Evolutionary conservation across 1,140 invertebrate genomes (phyloP).

Genomic region (Metopolophium dirhodum): DNA sequence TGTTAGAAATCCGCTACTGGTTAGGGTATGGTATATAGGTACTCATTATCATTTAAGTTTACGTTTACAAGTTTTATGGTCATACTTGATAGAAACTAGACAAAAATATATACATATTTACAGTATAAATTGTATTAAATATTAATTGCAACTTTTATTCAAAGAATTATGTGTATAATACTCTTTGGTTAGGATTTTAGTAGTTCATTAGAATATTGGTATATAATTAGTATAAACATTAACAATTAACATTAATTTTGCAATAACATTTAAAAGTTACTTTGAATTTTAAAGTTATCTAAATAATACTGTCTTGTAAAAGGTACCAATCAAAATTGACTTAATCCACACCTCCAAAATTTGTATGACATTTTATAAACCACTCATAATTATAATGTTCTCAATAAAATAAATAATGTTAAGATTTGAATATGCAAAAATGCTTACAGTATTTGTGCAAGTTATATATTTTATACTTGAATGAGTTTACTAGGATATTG

Average conservation of each 20-base stretch:
- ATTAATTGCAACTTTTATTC: too few species aligned
- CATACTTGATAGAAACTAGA: too few species aligned
- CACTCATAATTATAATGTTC: background rate
- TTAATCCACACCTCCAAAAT: background rate
- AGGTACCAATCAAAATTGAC: background rate
- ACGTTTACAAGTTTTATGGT: too few species aligned
- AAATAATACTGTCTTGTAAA: background rate
- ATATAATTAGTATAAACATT: background rate
- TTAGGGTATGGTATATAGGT: too few species aligned
- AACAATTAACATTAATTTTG: too few species aligned
- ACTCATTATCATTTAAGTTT: too few species aligned
- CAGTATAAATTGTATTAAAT: too few species aligned
- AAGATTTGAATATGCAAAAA: background rate
- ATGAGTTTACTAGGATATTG: background rate
- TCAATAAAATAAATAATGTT: background rate
- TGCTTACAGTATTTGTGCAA: background rate
- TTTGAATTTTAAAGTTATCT: background rate
- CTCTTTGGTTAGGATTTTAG: background rate
- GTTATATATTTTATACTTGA: background rate
- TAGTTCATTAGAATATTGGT: background rate
- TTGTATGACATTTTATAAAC: background rate
- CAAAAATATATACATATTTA: too few species aligned
- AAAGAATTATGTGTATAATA: background rate
- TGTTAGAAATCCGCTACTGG: too few species aligned
- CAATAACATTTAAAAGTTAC: too few species aligned